Evolutionary conservation across 2,888 invertebrate species (phyloP).

Genomic region (Sesamia inferens): DNA sequence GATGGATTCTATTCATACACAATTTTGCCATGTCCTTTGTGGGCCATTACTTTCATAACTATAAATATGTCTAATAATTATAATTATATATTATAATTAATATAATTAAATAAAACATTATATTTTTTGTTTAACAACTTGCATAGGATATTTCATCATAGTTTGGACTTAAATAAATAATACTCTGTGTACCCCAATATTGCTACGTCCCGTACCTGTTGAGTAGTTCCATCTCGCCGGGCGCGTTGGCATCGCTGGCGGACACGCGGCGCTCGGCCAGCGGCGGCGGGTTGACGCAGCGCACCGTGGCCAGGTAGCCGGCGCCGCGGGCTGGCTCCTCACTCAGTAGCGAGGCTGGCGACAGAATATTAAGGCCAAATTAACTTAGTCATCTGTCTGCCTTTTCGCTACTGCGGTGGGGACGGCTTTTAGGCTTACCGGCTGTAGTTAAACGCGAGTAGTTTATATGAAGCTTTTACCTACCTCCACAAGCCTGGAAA

Average conservation of each 20-base stretch:
- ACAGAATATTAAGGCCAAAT: conserved; percentile 15
- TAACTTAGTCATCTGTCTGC: not conserved
- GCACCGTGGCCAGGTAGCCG: conserved; percentile 88
- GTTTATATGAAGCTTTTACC: not conserved
- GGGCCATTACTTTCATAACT: not conserved
- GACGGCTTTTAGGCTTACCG: not conserved
- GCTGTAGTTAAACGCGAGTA: not conserved
- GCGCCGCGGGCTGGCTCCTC: conserved; percentile 81
- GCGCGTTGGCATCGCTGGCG: conserved; percentile 83
- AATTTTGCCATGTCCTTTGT: not conserved
- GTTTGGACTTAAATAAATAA: not conserved
- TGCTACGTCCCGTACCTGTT: conserved; percentile 68
- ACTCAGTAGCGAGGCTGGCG: conserved; percentile 82
- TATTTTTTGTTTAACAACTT: not conserved
- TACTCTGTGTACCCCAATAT: not conserved
- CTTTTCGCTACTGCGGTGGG: not conserved
- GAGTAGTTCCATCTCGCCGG: conserved; percentile 75
- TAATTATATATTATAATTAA: too few relatives aligned
- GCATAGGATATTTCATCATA: not conserved
- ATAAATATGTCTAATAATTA: not conserved
- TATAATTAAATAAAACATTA: too few relatives aligned
- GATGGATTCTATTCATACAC: not conserved
- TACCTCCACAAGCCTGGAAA: not conserved
- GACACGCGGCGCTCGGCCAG: conserved; percentile 87
- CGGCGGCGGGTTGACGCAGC: conserved; percentile 88